Base-by-base conservation (phyloP, 2,888 invertebrate species). In the Sesia bembeciformis region DNA sequence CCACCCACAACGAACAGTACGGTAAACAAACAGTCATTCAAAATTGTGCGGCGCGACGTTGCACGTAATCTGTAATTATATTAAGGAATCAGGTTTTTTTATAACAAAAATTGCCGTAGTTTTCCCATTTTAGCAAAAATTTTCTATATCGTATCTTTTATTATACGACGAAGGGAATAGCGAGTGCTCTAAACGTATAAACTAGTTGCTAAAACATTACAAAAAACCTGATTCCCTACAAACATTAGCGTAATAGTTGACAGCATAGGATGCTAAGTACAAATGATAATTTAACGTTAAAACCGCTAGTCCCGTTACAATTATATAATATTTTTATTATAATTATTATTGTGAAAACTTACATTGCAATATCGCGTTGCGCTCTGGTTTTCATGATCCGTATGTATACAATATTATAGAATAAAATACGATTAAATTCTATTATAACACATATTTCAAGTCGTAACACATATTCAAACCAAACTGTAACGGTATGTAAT, bases 401-500 rank as follows among this genome's bases (percentile, higher is more conserved):
- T 78, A 81, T 81, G 74, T 87, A 79, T 84, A 84, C 83, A 77
- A 76, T 84, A 84, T 84, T 85, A 80, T 84, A 80, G 80, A 84
- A 82, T 78, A 78, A 50, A 81, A 78, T 81, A 55, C 46, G 7
- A 80, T 80, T 60, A 79, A 75, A 84, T 68, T 74, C 81, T 88
- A 84, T 68, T 74, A 80, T 88, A 23, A 84, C 85, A 85, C 86
- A 81, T 87, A 82, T 78, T 86, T 84, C 87, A 85, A 53, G 72
- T 82, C 83, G 83, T 88, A 87, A 81, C 81, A 85, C 88, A 81
- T 89, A 89, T 85, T 88, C 88, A 88, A 89, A 87, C 87, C 84
- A 86, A 87, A 84, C 84, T 86, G 77, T 87, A 89, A 85, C 80
- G 83, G 72, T 87, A 85, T 85, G 80, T 86, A 85, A 87, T 87